phyloP scores from a whole-genome alignment of 2,888 invertebrate genomes.

The Priapulus caudatus region DNA sequence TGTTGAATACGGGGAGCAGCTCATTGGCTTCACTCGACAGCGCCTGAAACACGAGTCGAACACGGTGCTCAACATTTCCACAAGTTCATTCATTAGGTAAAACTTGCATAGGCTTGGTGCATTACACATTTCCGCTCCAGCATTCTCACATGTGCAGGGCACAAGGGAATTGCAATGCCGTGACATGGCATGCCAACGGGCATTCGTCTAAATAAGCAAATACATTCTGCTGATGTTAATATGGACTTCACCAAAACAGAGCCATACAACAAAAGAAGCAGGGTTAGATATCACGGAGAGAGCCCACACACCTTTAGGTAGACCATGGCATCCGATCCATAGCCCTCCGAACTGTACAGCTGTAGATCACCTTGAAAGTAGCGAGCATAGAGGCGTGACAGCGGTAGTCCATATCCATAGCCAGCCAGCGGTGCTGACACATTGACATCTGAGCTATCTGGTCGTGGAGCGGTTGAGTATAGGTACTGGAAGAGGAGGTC shows the following conservation, averaged over 20 bases:
- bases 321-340: slow-evolving; percentile 90
- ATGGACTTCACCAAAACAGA: no score
- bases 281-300: no score
- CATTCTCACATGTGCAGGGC: no score
- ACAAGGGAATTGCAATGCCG: no score
- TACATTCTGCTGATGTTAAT: no score
- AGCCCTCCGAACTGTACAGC: slow-evolving; percentile 85
- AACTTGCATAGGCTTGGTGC: no score
- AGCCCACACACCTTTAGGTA: slow-evolving; percentile 96
- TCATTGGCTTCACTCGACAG: slow-evolving; percentile 93
- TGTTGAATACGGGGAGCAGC: slow-evolving; percentile 89
- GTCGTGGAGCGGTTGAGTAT: slow-evolving; percentile 98
- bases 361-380: slow-evolving; percentile 96
- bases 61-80: not conserved
- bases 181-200: no score
- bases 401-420: slow-evolving; percentile 92
- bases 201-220: no score
- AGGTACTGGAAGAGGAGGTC: slow-evolving; percentile 96
- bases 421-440: slow-evolving; percentile 73
- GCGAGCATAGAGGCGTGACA: slow-evolving; percentile 87
- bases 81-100: no score
- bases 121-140: no score
- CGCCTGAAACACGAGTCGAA: slow-evolving; percentile 52
- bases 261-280: no score
- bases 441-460: slow-evolving; percentile 62